A percentile compares a stretch with the other conserved stretches of the same genome.
Evolutionary conservation across 2,113 vertebrate genomes (phyloP).

Genomic region (Taxidea taxus): DNA sequence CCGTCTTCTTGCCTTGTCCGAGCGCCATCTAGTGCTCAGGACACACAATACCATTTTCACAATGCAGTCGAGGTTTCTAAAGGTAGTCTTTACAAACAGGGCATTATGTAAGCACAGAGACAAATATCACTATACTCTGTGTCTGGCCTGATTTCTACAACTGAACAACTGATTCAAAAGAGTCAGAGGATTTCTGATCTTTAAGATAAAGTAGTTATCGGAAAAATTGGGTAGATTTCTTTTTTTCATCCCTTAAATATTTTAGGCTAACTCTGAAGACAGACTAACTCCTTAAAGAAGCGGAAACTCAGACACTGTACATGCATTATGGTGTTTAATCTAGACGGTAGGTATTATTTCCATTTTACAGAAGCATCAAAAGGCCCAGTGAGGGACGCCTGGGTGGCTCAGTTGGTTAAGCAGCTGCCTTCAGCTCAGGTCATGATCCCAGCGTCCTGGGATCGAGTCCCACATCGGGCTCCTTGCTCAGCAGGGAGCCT

Average conservation of each 20-base stretch:
- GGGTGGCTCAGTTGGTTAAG: no score
- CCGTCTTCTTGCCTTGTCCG: conserved; percentile 72
- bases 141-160: neutral
- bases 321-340: neutral
- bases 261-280: neutral
- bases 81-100: neutral
- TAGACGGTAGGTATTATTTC: neutral
- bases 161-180: neutral
- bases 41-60: conserved; percentile 35
- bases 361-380: neutral
- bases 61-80: neutral
- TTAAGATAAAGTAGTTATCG: neutral
- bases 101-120: neutral
- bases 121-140: neutral
- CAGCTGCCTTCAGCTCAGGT: no score
- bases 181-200: neutral
- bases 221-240: neutral
- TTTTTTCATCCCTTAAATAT: neutral
- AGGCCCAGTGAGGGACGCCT: neutral
- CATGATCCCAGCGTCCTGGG: no score
- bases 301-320: neutral
- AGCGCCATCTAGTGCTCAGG: conserved; percentile 83
- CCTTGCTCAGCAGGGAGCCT: no score
- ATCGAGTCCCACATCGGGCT: no score
- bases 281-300: neutral